phyloP scores from a whole-genome alignment of 2,888 invertebrate genomes.

The Anticlea derivata region DNA sequence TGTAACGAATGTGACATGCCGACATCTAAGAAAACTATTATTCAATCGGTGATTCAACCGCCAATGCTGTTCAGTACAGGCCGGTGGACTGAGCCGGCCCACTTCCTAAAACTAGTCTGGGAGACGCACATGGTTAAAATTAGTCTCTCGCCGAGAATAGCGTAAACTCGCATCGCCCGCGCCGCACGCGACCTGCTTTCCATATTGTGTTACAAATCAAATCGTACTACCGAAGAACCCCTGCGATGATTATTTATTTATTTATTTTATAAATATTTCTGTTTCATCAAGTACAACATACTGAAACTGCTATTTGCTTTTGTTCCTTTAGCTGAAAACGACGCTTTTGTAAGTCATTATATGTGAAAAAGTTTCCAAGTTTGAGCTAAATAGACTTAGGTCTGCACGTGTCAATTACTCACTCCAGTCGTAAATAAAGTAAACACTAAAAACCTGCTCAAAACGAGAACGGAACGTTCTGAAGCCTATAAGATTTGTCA shows the following conservation, averaged over 20 bases:
- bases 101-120: slow-evolving; percentile 81
- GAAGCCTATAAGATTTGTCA: slow-evolving; percentile 40
- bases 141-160: slow-evolving; percentile 79
- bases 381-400: slow-evolving; percentile 36
- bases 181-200: slow-evolving; percentile 53
- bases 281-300: too few relatives aligned
- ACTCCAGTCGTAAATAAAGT: slow-evolving; percentile 36
- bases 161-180: slow-evolving; percentile 74
- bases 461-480: slow-evolving; percentile 35
- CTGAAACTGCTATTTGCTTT: too few relatives aligned
- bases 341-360: not conserved
- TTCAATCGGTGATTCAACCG: slow-evolving; percentile 36
- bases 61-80: slow-evolving; percentile 42
- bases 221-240: slow-evolving; percentile 15
- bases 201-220: slow-evolving; percentile 78
- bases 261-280: too few relatives aligned
- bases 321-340: not conserved
- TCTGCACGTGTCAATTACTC: slow-evolving; percentile 48
- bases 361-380: not conserved
- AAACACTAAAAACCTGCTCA: slow-evolving; percentile 41
- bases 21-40: slow-evolving; percentile 7
- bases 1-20: too few relatives aligned
- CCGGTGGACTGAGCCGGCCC: slow-evolving; percentile 70
- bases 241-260: too few relatives aligned
- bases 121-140: slow-evolving; percentile 84